phyloP scores from a whole-genome alignment of 2,113 vertebrate genomes.

The Oryzias javanicus region DNA sequence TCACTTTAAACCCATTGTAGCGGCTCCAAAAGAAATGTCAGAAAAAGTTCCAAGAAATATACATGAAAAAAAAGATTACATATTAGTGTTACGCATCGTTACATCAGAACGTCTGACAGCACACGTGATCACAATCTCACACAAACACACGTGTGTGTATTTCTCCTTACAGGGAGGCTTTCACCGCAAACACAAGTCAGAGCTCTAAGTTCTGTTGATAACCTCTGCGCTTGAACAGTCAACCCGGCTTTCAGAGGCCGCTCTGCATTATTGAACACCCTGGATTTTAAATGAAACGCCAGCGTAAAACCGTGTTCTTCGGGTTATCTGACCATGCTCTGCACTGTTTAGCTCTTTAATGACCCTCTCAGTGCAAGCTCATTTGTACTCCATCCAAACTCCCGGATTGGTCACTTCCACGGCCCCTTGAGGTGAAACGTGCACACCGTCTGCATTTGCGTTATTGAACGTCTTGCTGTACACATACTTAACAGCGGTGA shows the following conservation, averaged over 20 bases:
- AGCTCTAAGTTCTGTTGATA: conserved; percentile 51
- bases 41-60: background rate
- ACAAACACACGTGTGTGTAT: conserved; percentile 2
- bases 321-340: conserved; percentile 48
- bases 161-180: conserved; percentile 6
- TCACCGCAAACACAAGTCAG: conserved; percentile 27
- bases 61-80: background rate
- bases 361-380: conserved; percentile 52
- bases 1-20: conserved; percentile 5
- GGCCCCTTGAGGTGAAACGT: conserved; percentile 30
- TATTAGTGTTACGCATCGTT: conserved; percentile 17
- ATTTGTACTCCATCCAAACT: conserved; percentile 28
- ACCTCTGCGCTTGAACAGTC: conserved; percentile 42
- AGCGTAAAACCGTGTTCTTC: conserved; percentile 29
- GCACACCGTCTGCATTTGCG: background rate
- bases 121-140: conserved; percentile 1
- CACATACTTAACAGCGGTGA: conserved; percentile 7
- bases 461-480: background rate
- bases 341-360: conserved; percentile 47
- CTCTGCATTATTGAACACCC: conserved; percentile 70
- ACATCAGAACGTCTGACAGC: conserved; percentile 4
- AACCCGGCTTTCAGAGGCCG: conserved; percentile 59
- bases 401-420: background rate
- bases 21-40: background rate
- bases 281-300: conserved; percentile 62